phyloP scores from a whole-genome alignment of 2,113 vertebrate species.

The Ascaphus truei region DNA sequence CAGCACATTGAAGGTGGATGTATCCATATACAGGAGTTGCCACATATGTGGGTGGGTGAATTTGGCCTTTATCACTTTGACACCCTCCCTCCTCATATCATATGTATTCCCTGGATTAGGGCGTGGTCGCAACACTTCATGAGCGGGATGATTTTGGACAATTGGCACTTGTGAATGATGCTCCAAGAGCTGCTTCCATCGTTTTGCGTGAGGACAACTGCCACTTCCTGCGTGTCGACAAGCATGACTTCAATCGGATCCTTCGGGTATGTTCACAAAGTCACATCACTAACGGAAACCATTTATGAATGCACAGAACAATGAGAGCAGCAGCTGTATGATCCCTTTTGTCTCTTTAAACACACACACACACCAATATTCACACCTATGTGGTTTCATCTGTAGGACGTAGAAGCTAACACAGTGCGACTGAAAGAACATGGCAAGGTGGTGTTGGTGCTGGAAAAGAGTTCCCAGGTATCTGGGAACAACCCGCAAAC shows the following conservation, averaged over 20 bases:
- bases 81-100: neutral
- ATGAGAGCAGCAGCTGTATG: too few relatives aligned
- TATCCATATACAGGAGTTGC: too few relatives aligned
- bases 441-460: conserved; percentile 82
- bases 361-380: neutral
- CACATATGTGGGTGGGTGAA: too few relatives aligned
- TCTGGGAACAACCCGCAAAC: conserved; percentile 43
- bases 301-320: too few relatives aligned
- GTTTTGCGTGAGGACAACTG: conserved; percentile 88
- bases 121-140: conserved; percentile 83
- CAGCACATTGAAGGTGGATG: too few relatives aligned
- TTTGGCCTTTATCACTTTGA: too few relatives aligned
- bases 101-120: conserved; percentile 54
- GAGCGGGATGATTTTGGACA: conserved; percentile 94
- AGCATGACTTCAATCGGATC: conserved; percentile 92
- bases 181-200: conserved; percentile 88
- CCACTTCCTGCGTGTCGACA: conserved; percentile 91
- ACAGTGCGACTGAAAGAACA: conserved; percentile 91
- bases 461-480: conserved; percentile 75
- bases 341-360: neutral
- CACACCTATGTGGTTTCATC: neutral
- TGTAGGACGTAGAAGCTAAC: conserved; percentile 92
- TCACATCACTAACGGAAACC: neutral
- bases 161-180: conserved; percentile 87
- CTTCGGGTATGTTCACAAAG: conserved; percentile 67